Base-by-base conservation (phyloP, 2,888 invertebrate genomes). In the Biston stratarius region DNA sequence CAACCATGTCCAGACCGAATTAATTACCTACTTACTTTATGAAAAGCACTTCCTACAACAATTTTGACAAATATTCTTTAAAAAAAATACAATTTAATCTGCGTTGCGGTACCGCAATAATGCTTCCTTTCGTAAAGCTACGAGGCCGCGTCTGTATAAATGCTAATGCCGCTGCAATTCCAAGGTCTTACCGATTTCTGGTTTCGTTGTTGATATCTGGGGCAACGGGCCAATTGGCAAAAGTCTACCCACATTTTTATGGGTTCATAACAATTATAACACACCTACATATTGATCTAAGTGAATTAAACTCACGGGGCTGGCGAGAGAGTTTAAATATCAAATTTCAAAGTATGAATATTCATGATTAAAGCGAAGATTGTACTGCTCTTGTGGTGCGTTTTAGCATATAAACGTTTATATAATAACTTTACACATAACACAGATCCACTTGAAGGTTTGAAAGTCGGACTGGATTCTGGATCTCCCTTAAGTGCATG, bases 151-250 rank as follows among this genome's bases (percentile, higher is more conserved):
- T 65, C 76, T 71, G 77, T 80, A 78, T 77, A 79, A 83, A 83
- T 83, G 80, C 74, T 82, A 85, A 83, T 85, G 71, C 78, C 74
- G 69, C 69, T 73, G 71, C 76, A 77, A 79, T 78, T 77, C 67
- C 75, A 77, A 82, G 79, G 78, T 71, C 74, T 77, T 69, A 79
- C 72, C 67, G 75, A 78, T 78, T 81, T 83, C 77, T 78, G 81
- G 74, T 79, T 77, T 77, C 71, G 62, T 71, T 72, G 70, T 62
- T 77, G 68, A 69, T 65, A 77, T 75, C 75, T 77, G 77, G 80
- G 78, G 69, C 78, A 74, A 66, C 52, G 52, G 70, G 73, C 61
- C 67, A 71, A 69, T 72, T 64, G 59, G 64, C 59, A 68, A 64
- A 71, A 70, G 64, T 63, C 52, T 63, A 56, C 57, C 48, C 51